These are phyloP conservation scores for Caenorhabditis sp. DNA, from an alignment of 2,888 invertebrate genomes.

Conservation along the genomic window DNA sequence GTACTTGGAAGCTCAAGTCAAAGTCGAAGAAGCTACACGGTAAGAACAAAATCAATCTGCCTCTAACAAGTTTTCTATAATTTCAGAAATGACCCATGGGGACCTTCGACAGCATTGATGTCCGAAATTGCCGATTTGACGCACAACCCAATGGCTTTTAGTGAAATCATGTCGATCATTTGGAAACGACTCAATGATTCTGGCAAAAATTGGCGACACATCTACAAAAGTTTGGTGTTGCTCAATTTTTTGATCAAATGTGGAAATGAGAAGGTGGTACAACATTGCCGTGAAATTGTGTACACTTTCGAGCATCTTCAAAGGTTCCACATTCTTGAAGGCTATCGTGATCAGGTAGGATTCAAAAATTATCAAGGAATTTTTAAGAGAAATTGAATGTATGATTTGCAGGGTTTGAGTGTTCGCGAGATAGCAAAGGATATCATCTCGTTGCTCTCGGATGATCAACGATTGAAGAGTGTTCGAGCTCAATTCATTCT, in stretches of 20 bases:
- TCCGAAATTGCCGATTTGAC: constrained; percentile 98
- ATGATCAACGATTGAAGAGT: constrained; percentile 93
- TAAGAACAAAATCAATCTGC: too few species aligned
- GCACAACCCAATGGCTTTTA: constrained; percentile 98
- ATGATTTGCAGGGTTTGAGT: constrained; percentile 42
- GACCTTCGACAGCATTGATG: constrained; percentile 91
- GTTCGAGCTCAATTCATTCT: constrained; percentile 94
- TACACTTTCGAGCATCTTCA: constrained; percentile 97
- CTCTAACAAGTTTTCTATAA: too few species aligned
- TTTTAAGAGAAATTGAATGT: background rate
- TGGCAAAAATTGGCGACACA: constrained; percentile 99
- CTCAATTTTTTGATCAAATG: constrained; percentile 98
- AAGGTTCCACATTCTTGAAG: constrained; percentile 92
- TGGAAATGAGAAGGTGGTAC: constrained; percentile 95
- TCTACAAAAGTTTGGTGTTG: constrained; percentile 93
- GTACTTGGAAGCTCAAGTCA: too few species aligned
- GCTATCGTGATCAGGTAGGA: constrained; percentile 87
- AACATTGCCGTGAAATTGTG: constrained; percentile 98
- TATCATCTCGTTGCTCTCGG: constrained; percentile 88
- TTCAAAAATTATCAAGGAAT: too few species aligned
- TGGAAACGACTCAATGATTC: constrained; percentile 99
- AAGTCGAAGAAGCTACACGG: too few species aligned
- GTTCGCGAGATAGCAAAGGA: constrained; percentile 85
- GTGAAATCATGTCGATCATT: constrained; percentile 99
- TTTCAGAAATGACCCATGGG: constrained; percentile 99